Evolutionary conservation across 2,113 vertebrate species (phyloP).

Genomic region (Gambusia affinis): DNA sequence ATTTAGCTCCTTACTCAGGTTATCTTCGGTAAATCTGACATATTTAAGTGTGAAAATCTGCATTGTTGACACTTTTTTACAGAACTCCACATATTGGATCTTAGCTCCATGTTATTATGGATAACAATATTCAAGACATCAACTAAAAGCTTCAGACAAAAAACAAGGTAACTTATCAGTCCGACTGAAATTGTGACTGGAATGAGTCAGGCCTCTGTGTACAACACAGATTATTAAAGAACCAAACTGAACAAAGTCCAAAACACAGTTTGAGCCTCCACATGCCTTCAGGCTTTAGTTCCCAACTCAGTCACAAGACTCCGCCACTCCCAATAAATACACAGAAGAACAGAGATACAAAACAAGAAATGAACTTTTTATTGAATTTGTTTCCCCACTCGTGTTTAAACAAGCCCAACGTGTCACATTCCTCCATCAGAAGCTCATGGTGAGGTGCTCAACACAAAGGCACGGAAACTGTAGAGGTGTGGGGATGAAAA

Average conservation of each 20-base stretch:
- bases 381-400: constrained; percentile 68
- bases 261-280: neutral
- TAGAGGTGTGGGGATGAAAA: constrained; percentile 2
- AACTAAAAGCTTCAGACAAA: neutral
- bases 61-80: too few relatives aligned
- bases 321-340: neutral
- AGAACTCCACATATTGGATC: neutral
- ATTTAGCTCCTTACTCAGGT: neutral
- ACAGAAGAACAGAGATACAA: constrained; percentile 65
- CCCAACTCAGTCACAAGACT: constrained; percentile 18
- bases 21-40: neutral
- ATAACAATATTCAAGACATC: neutral
- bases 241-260: constrained; percentile 23
- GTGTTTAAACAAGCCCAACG: constrained; percentile 65
- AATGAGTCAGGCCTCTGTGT: constrained; percentile 7
- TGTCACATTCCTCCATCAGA: constrained; percentile 68
- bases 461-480: constrained; percentile 75
- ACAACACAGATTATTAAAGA: constrained; percentile 28
- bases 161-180: neutral
- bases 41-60: neutral
- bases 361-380: constrained; percentile 81
- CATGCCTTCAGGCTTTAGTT: neutral
- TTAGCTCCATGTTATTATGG: neutral
- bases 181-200: neutral
- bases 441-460: constrained; percentile 57